These are phyloP conservation scores for Cataglyphis altisquamis DNA, from an alignment of 2,888 invertebrate species.

Conservation along the genomic window DNA sequence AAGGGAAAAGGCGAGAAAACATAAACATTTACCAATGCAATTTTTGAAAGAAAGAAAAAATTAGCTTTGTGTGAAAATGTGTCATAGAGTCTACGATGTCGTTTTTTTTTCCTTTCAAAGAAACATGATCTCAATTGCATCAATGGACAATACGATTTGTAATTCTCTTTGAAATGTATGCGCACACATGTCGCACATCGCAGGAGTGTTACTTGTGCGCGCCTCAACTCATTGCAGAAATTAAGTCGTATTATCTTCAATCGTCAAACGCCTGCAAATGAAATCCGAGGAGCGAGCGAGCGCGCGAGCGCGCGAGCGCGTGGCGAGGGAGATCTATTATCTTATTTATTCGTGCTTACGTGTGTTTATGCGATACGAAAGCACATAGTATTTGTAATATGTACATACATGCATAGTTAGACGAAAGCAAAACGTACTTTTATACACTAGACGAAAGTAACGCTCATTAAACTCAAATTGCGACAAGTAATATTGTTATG, in stretches of 20 bases:
- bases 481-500: neutral
- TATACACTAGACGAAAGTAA: neutral
- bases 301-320: conserved; percentile 29
- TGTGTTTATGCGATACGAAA: conserved; percentile 27
- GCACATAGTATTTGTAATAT: neutral
- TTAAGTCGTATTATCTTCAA: conserved; percentile 60
- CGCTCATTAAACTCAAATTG: neutral
- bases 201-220: conserved; percentile 35
- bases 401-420: neutral
- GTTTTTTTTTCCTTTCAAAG: neutral
- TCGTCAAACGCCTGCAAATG: conserved; percentile 54
- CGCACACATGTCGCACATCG: conserved; percentile 16
- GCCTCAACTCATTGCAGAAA: conserved; percentile 52
- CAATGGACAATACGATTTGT: no score
- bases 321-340: conserved; percentile 48
- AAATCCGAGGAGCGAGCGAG: conserved; percentile 55
- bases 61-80: neutral
- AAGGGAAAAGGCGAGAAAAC: neutral
- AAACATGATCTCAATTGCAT: neutral
- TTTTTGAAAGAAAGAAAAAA: neutral
- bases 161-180: conserved; percentile 13
- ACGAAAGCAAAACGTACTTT: neutral
- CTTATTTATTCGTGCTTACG: conserved; percentile 44
- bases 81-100: no score
- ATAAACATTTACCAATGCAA: neutral